Percentiles rank a stretch among this genome's conserved stretches.
Conservation (phyloP, 2,888 invertebrate species). For the Melanophora roralis region DNA sequence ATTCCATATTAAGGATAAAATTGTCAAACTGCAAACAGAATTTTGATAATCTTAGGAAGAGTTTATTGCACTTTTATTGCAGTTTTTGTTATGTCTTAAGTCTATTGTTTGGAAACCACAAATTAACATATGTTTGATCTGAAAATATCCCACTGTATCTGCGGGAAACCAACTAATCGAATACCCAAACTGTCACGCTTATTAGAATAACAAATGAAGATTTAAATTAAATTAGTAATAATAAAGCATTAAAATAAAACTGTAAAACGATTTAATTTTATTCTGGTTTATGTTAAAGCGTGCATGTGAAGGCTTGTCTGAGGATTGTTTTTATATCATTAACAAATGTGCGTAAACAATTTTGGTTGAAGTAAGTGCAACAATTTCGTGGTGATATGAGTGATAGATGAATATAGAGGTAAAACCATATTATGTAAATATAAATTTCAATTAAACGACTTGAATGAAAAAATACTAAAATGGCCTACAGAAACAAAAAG, state of each 20-base stretch:
- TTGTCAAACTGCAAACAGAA: too few species aligned
- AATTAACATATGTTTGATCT: too few species aligned
- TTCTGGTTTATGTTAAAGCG: not conserved
- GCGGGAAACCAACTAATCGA: too few species aligned
- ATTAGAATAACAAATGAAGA: conserved; percentile 3
- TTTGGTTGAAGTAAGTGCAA: conserved; percentile 11
- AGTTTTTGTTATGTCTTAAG: too few species aligned
- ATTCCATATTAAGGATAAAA: too few species aligned
- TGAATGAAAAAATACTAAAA: not conserved
- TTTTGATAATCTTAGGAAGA: too few species aligned
- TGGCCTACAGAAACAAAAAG: not conserved
- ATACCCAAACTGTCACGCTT: too few species aligned
- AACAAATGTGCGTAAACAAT: conserved; percentile 14
- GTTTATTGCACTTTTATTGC: too few species aligned
- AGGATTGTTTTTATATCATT: not conserved
- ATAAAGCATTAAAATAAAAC: conserved; percentile 52
- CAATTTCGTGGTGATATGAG: not conserved
- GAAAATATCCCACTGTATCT: too few species aligned
- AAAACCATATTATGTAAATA: conserved; percentile 7
- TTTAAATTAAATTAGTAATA: conserved; percentile 48
- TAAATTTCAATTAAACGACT: conserved; percentile 7
- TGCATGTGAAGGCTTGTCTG: not conserved
- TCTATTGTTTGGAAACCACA: too few species aligned
- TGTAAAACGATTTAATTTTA: conserved; percentile 16
- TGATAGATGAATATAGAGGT: conserved; percentile 4